phyloP scores from a whole-genome alignment of 2,797 vertebrate species.

The Falco concolor region DNA sequence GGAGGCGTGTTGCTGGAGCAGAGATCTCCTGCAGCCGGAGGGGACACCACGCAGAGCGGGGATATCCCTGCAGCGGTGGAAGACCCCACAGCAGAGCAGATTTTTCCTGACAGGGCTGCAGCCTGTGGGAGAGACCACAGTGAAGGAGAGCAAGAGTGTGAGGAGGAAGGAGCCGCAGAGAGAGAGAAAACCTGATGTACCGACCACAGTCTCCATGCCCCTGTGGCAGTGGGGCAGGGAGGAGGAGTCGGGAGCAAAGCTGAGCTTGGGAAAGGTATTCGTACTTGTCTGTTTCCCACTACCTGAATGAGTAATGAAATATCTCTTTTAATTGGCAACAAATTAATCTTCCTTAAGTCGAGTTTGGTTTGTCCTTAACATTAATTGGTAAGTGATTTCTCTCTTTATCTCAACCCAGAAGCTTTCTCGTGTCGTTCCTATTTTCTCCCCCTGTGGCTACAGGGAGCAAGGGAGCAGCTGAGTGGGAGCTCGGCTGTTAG shows the following conservation, averaged over 20 bases:
- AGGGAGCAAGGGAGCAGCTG: not conserved
- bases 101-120: too few species aligned
- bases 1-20: not conserved
- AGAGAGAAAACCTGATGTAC: not conserved
- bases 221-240: not conserved
- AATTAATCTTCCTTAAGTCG: not conserved
- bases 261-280: not conserved
- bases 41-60: not conserved
- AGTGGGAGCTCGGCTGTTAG: not conserved
- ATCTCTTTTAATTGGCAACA: not conserved
- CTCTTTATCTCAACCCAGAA: not conserved
- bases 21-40: not conserved
- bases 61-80: not conserved
- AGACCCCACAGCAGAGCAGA: too few species aligned
- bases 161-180: not conserved
- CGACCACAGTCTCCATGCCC: not conserved
- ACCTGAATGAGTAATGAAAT: not conserved
- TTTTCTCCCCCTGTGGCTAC: too few species aligned
- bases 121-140: too few species aligned
- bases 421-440: not conserved
- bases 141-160: too few species aligned
- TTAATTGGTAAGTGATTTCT: not conserved
- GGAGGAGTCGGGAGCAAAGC: fast-evolving
- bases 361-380: not conserved
- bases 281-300: not conserved